Conservation (phyloP, 92 coral and sea anemone species). For the Phenganax marumi region DNA sequence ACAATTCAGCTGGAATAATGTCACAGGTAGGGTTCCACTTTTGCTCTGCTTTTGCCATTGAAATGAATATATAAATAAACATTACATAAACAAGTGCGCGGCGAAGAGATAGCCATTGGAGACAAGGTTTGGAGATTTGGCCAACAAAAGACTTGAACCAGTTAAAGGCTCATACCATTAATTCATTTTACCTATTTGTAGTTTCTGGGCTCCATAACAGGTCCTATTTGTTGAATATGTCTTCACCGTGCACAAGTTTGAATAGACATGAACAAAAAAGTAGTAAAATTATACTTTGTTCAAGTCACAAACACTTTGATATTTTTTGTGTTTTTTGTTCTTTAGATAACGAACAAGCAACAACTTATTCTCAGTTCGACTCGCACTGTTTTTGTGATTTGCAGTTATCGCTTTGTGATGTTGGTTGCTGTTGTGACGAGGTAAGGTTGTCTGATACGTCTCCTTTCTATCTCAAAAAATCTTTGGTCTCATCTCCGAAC, state of each 20-base stretch:
- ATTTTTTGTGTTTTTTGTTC: neutral
- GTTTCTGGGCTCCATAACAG: too few relatives aligned
- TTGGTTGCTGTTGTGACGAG: constrained; percentile 91
- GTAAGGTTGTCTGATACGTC: constrained; percentile 12
- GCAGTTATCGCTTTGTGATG: constrained; percentile 69
- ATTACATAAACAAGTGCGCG: neutral
- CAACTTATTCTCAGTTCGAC: constrained; percentile 63
- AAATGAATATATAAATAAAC: too few relatives aligned
- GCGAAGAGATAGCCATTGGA: neutral
- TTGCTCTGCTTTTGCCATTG: neutral
- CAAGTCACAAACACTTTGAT: too few relatives aligned
- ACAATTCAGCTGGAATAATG: constrained; percentile 27
- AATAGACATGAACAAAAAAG: too few relatives aligned
- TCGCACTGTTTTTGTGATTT: constrained; percentile 80
- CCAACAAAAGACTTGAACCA: too few relatives aligned
- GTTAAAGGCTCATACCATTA: too few relatives aligned
- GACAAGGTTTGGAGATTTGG: neutral
- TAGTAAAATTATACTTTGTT: too few relatives aligned
- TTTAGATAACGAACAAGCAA: constrained; percentile 51
- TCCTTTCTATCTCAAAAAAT: neutral
- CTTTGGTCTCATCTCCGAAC: neutral
- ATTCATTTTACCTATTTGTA: too few relatives aligned
- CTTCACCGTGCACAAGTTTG: too few relatives aligned
- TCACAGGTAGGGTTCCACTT: constrained; percentile 29
- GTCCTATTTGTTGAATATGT: too few relatives aligned